Conservation (phyloP, 2,888 invertebrate genomes). For the Trachelus tabidus region DNA sequence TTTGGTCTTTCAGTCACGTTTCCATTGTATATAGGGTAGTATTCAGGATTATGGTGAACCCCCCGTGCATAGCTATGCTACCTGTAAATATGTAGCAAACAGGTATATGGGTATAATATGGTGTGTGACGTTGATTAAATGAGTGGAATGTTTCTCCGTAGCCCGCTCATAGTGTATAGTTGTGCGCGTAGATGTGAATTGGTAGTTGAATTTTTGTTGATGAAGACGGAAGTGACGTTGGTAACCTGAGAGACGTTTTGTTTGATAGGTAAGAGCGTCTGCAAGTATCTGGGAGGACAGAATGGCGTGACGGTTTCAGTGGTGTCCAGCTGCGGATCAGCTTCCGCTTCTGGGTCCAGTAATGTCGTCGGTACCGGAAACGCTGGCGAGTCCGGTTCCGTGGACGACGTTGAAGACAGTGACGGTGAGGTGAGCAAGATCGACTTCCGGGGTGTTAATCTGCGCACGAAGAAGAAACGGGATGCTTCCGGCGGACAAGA, state of each 20-base stretch:
- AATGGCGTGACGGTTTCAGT: constrained; percentile 71
- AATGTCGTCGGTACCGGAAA: constrained; percentile 30
- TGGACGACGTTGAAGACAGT: constrained; percentile 71
- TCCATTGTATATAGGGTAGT: constrained; percentile 19
- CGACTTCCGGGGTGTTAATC: constrained; percentile 77
- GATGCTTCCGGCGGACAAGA: constrained; percentile 68
- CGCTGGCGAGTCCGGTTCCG: constrained; percentile 37
- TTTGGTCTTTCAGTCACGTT: constrained; percentile 44
- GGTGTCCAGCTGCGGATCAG: constrained; percentile 66
- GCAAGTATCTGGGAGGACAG: constrained; percentile 62
- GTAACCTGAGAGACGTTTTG: neutral
- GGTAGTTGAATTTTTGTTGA: neutral
- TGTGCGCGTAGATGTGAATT: neutral
- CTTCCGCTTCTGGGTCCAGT: constrained; percentile 38
- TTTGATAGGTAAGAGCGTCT: constrained; percentile 56
- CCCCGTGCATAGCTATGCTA: neutral
- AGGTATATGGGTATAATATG: neutral
- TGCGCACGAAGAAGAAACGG: constrained; percentile 74
- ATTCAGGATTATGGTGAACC: constrained; percentile 31
- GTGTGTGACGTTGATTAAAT: neutral
- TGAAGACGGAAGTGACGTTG: neutral
- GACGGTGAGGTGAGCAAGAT: constrained; percentile 86
- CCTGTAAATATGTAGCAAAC: neutral
- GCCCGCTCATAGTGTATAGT: neutral
- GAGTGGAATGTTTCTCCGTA: neutral